Evolutionary conservation across 2,888 invertebrate species (phyloP).

Genomic region (Cataglyphis livida): DNA sequence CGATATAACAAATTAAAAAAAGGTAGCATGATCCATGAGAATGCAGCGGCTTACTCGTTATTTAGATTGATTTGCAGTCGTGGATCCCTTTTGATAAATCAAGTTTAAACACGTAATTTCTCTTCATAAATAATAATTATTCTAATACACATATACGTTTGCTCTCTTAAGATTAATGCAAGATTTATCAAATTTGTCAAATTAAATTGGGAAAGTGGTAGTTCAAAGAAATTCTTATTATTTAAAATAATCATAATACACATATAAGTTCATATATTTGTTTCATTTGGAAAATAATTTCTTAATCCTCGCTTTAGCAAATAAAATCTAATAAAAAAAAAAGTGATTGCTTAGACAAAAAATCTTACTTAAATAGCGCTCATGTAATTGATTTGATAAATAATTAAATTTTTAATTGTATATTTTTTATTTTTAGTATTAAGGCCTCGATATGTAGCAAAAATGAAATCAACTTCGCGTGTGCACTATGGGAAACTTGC

Average conservation of each 20-base stretch:
- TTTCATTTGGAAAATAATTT: neutral
- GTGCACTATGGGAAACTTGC: neutral
- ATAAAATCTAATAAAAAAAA: neutral
- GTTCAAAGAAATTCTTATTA: neutral
- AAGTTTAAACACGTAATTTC: neutral
- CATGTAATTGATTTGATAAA: neutral
- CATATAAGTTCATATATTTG: neutral
- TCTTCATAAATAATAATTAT: constrained; percentile 4
- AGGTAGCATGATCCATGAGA: constrained; percentile 21
- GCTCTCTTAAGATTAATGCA: neutral
- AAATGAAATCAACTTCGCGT: constrained; percentile 25
- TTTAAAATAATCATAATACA: neutral
- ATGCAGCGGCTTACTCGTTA: neutral
- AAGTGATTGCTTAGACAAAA: neutral
- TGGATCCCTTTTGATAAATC: neutral
- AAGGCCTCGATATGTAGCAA: neutral
- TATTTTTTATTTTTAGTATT: neutral
- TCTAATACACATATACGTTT: neutral
- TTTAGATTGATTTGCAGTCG: neutral
- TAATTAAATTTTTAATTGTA: neutral
- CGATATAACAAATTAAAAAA: constrained; percentile 37
- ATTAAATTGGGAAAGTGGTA: neutral
- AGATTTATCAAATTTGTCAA: neutral
- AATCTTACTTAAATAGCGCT: neutral
- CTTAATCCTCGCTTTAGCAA: neutral